These are phyloP conservation scores for Dromococcyx pavoninus DNA, from an alignment of 2,797 vertebrate species.

Conservation along the genomic window DNA sequence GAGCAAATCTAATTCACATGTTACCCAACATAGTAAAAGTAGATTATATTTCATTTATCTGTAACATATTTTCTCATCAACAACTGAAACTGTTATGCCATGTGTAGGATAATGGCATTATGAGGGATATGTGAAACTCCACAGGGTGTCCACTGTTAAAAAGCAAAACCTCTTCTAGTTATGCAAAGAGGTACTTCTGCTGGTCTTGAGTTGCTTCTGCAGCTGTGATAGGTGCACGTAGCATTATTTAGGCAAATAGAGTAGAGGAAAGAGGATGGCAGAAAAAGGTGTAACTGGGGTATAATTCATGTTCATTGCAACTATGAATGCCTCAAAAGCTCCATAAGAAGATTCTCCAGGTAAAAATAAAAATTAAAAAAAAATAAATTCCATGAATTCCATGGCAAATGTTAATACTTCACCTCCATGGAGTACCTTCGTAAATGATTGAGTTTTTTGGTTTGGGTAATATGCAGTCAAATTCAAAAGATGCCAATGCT, in stretches of 20 bases:
- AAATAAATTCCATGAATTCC: neutral
- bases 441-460: neutral
- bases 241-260: neutral
- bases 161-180: neutral
- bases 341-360: neutral
- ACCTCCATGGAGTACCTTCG: neutral
- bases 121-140: neutral
- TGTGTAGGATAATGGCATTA: neutral
- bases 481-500: neutral
- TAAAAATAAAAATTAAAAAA: neutral
- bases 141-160: neutral
- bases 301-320: neutral
- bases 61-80: neutral
- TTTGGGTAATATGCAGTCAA: neutral
- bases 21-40: neutral
- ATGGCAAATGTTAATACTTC: neutral
- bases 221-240: neutral
- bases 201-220: neutral
- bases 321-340: neutral
- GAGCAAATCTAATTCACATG: neutral
- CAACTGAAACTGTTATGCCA: neutral
- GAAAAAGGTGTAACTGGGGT: neutral
- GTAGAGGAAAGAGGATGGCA: neutral
- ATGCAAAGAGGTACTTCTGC: neutral
- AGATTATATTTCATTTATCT: neutral